Base-by-base conservation (phyloP, 2,113 vertebrate genomes). In the Serilophus lunatus region DNA sequence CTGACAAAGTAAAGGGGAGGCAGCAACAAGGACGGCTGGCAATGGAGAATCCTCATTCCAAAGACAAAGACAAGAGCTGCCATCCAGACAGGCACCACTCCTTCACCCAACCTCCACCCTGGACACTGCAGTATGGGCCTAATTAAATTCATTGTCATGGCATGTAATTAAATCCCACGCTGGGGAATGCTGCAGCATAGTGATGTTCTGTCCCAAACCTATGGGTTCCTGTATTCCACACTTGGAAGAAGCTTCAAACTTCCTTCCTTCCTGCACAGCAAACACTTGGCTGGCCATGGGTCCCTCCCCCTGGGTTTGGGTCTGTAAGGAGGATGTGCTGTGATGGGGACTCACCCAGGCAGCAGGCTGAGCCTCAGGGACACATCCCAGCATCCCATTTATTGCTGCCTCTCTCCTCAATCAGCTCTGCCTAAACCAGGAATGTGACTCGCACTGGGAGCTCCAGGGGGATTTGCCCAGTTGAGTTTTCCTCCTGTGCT, bases 261-360 rank as follows among this genome's bases (percentile, higher is more conserved):
- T 45, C 60, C 40, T 47, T 35, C 59, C 36, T 33, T 26, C 42
- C 38, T 36, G 57, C 74, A 22, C 42, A 40, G 72, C 59, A 12
- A 36, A 38, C 26, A 20, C 49, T 64, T 28, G 54, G 36, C 72
- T 10, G 59, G 74, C 22, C 7, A 0, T 24, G 86, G 51, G 61
- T 40, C 24, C 47, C 54, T 68, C n/a, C 29, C 2, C 24, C 61
- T 9, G 53, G 45, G 35, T 12, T 8, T 45, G 68, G 33, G 51
- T 18, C 33, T 53, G 42, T 50, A 74, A 44, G 51, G 33, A 45
- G 64, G 57, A 54, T 7, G 10, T 0, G 0, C 24, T 10, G 54
- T 4, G 75, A 47, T 4, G 1, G 38, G 47, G 49, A 15, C 40
- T 47, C 6, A 0, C 38, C 13, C 22, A 0, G 1, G 31, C 18